phyloP scores from a whole-genome alignment of 2,797 vertebrate genomes.

The Sandelia bainsii region DNA sequence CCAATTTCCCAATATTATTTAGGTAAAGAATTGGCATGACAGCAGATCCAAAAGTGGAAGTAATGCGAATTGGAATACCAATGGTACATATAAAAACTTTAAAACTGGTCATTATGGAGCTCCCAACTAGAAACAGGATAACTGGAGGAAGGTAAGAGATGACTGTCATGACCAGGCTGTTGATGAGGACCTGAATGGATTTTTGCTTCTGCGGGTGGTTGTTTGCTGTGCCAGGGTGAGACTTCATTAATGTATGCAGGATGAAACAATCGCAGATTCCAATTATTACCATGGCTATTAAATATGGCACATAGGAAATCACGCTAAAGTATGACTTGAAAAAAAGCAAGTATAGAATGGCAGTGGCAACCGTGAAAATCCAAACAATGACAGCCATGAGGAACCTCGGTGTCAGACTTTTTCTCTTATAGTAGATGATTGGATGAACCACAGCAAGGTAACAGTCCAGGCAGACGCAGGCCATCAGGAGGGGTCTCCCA shows the following conservation, averaged over 20 bases:
- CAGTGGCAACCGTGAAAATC: constrained; percentile 10
- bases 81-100: accelerated
- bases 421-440: constrained; percentile 70
- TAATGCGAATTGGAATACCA: neutral
- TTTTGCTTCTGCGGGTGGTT: constrained; percentile 78
- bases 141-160: constrained; percentile 71
- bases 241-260: constrained; percentile 57
- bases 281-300: constrained; percentile 52
- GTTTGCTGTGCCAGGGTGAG: constrained; percentile 44
- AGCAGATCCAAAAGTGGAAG: constrained; percentile 38
- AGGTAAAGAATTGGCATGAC: constrained; percentile 67
- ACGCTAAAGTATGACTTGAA: neutral
- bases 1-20: constrained; percentile 35
- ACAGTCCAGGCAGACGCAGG: constrained; percentile 75
- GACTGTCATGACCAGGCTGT: constrained; percentile 64
- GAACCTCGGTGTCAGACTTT: constrained; percentile 53
- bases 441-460: constrained; percentile 80
- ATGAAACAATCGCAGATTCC: constrained; percentile 71
- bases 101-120: accelerated
- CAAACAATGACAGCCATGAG: constrained; percentile 49
- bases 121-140: constrained; percentile 15
- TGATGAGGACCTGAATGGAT: constrained; percentile 69
- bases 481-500: constrained; percentile 78
- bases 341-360: neutral
- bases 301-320: constrained; percentile 9